Evolutionary conservation across 2,888 invertebrate genomes (phyloP).

Genomic region (Escarpia spicata): DNA sequence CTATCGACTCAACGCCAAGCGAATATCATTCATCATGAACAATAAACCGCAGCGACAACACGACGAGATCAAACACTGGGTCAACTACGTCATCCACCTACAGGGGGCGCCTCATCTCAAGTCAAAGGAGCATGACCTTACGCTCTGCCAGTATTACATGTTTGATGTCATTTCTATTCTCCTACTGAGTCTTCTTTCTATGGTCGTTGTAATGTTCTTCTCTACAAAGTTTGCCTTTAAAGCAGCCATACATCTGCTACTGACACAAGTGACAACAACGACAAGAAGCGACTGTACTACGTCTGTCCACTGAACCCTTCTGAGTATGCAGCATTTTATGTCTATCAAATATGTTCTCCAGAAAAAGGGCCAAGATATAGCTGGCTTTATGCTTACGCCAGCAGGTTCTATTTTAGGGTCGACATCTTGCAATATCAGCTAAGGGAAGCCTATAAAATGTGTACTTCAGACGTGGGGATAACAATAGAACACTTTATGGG

Average conservation of each 20-base stretch:
- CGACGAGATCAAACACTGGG: conserved; percentile 33
- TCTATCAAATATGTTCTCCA: not conserved
- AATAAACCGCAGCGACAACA: conserved; percentile 25
- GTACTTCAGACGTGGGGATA: not conserved
- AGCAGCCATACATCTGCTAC: not conserved
- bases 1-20: conserved; percentile 30
- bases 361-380: not conserved
- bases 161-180: conserved; percentile 31
- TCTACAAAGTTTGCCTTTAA: conserved; percentile 14
- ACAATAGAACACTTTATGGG: not conserved
- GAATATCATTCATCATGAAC: conserved; percentile 30
- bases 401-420: not conserved
- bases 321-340: not conserved
- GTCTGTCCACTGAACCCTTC: not conserved
- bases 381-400: not conserved
- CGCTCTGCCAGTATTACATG: conserved; percentile 35
- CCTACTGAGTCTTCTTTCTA: not conserved
- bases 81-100: conserved; percentile 29
- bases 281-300: not conserved
- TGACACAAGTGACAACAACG: not conserved
- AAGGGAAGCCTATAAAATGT: not conserved
- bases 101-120: conserved; percentile 32
- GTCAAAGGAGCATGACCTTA: conserved; percentile 28
- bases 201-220: not conserved
- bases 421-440: not conserved